Base-by-base conservation (phyloP, 2,888 invertebrate species). In the Kuschelorhynchus macadamiae region DNA sequence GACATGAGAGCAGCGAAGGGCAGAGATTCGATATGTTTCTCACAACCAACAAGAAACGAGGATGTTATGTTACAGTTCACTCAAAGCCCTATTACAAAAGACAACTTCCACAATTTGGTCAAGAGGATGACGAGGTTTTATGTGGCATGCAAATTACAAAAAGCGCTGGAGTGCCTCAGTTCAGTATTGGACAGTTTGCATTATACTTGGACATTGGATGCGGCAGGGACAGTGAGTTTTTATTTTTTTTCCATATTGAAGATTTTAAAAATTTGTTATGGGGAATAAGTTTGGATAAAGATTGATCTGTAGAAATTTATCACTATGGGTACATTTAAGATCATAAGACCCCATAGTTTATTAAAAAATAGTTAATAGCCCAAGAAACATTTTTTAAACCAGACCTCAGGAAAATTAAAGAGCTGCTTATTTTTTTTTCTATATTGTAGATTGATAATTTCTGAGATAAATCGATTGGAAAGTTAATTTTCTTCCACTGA, bases 61-160 rank as follows among this genome's bases (percentile, higher is more conserved):
- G 91, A 95, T 85, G 86, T 96, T 79, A 85, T 96, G 77, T 82
- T 89, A 77, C 88, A 88, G 79, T 86, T 87, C 62, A 86, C 87
- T 14, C 87, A 88, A 76, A 82, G 80, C 69, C 79, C 81, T 36
- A 73, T 83, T 57, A 81, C 80, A 9, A 80, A 76, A 72, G 91
- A 89, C 76, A 87, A 89, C 55, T 88, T 93, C 83, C 92, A 94
- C 83, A 89, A 89, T 77, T 85, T 96, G 78, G 95, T 95, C 47
- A 91, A 93, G 67, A 90, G 98, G 77, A 93, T 97, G 95, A 97
- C 98, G 46, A 89, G 98, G 76, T 95, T 97, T 85, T 94, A 95
- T 85, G 92, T 96, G 59, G 89, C 87, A 61, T 90, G 89, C 20
- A 87, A 86, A 75, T 87, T 88, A 77, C 89, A 89, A 50, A 87